phyloP scores from a whole-genome alignment of 2,797 vertebrate species.

The Tarsius wallacei region DNA sequence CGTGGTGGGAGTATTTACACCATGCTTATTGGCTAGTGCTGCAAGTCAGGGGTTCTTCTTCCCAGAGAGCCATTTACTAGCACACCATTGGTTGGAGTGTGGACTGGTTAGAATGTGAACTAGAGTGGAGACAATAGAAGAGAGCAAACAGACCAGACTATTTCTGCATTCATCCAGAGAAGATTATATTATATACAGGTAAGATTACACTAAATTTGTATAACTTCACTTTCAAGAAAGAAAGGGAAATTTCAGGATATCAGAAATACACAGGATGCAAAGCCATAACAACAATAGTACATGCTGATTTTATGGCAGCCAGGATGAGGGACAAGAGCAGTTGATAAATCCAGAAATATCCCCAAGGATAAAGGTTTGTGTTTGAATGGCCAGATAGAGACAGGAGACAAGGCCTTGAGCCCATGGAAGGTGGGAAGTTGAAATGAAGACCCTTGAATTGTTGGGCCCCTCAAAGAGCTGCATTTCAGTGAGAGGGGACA shows the following conservation, averaged over 20 bases:
- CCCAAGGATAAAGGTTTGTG: neutral
- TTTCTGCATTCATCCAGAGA: neutral
- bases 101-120: neutral
- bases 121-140: neutral
- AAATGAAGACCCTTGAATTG: neutral
- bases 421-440: neutral
- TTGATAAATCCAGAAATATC: neutral
- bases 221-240: neutral
- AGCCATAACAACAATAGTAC: neutral
- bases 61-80: neutral
- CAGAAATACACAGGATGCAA: neutral
- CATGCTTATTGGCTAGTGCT: neutral
- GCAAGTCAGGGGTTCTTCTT: neutral
- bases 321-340: too few species aligned
- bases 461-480: neutral
- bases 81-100: too few species aligned
- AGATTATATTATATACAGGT: neutral
- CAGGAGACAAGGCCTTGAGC: too few species aligned
- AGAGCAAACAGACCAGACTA: neutral
- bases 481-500: neutral
- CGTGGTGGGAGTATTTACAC: neutral
- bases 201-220: neutral
- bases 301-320: fast-evolving
- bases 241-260: neutral
- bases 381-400: too few species aligned